These are phyloP conservation scores for Drosophila rellima DNA, from an alignment of 2,888 invertebrate species.

Conservation along the genomic window DNA sequence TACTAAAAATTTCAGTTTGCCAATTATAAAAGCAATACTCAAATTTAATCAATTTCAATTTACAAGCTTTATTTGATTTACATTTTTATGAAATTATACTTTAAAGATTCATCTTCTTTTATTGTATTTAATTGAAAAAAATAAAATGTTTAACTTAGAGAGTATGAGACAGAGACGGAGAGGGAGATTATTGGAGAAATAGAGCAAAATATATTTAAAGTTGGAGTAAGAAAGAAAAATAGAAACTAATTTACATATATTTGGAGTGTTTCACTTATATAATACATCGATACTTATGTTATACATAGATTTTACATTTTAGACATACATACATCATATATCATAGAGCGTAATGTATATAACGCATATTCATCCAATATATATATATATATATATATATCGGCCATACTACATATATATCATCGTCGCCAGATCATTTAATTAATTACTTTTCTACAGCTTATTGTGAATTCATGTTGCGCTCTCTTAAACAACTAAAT, in stretches of 20 bases:
- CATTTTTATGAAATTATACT: constrained; percentile 46
- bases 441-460: constrained; percentile 62
- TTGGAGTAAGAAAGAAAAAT: constrained; percentile 25
- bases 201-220: constrained; percentile 61
- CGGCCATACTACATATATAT: constrained; percentile 34
- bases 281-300: constrained; percentile 70
- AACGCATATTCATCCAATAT: neutral
- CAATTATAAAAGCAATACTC: constrained; percentile 25
- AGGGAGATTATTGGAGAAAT: constrained; percentile 2
- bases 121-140: constrained; percentile 26
- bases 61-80: constrained; percentile 76
- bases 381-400: constrained; percentile 38
- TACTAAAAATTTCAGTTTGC: constrained; percentile 24
- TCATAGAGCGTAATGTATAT: constrained; percentile 55
- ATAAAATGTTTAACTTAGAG: constrained; percentile 36
- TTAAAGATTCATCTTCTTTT: constrained; percentile 28
- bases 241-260: constrained; percentile 78
- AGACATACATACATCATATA: constrained; percentile 70
- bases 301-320: constrained; percentile 72
- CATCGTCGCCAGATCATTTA: constrained; percentile 40
- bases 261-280: constrained; percentile 77
- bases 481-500: constrained; percentile 53
- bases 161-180: constrained; percentile 4
- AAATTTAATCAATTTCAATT: constrained; percentile 53
- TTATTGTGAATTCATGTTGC: constrained; percentile 53